Conservation (phyloP, 2,113 vertebrate genomes). For the Eudyptes chrysolophus region DNA sequence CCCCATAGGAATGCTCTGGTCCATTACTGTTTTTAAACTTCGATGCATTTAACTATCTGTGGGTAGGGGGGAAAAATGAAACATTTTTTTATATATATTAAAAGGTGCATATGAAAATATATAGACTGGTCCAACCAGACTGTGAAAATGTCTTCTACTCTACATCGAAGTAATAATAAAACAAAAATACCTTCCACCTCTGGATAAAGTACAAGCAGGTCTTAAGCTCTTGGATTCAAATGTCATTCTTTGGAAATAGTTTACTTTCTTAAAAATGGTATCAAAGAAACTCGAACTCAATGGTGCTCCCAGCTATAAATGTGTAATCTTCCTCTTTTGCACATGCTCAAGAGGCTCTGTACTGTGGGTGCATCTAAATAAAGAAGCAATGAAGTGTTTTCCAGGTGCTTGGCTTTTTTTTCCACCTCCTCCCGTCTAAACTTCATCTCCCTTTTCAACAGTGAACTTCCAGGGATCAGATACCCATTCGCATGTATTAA, state of each 20-base stretch:
- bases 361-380: constrained; percentile 74
- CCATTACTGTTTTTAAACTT: constrained; percentile 60
- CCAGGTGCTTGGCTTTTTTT: constrained; percentile 60
- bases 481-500: rapidly evolving
- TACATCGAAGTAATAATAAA: constrained; percentile 59
- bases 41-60: constrained; percentile 51
- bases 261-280: constrained; percentile 69
- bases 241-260: constrained; percentile 69
- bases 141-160: constrained; percentile 66
- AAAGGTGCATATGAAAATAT: constrained; percentile 72
- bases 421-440: neutral
- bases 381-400: constrained; percentile 76
- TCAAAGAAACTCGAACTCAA: constrained; percentile 55
- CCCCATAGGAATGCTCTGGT: constrained; percentile 65
- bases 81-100: constrained; percentile 69
- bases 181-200: constrained; percentile 45
- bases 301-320: constrained; percentile 73
- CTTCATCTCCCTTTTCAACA: neutral
- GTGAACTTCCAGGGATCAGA: neutral
- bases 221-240: constrained; percentile 66
- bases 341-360: constrained; percentile 71
- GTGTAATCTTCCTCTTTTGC: constrained; percentile 70
- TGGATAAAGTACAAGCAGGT: constrained; percentile 56
- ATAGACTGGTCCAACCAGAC: constrained; percentile 63
- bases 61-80: constrained; percentile 45